These are phyloP conservation scores for Andrena minutula DNA, from an alignment of 2,888 invertebrate genomes.

Conservation along the genomic window DNA sequence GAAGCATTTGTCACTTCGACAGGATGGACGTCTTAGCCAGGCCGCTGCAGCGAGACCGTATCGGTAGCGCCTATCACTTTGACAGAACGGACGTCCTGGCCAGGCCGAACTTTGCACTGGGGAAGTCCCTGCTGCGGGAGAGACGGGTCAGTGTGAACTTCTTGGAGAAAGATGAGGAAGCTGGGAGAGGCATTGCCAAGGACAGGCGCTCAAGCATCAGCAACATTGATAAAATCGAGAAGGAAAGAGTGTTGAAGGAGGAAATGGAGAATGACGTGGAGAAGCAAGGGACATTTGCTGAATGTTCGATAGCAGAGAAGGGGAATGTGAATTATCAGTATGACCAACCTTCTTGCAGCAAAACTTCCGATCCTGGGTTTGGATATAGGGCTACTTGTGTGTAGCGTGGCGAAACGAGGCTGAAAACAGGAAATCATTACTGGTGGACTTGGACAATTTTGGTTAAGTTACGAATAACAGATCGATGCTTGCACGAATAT, in stretches of 20 bases:
- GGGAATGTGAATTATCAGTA: slow-evolving; percentile 56
- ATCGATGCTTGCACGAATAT: too few relatives aligned
- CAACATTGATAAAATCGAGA: slow-evolving; percentile 69
- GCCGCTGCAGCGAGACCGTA: slow-evolving; percentile 76
- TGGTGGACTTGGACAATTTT: neutral
- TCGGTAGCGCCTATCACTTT: slow-evolving; percentile 77
- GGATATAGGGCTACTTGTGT: slow-evolving; percentile 81
- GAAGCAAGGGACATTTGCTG: slow-evolving; percentile 19
- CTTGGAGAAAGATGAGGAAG: slow-evolving; percentile 68
- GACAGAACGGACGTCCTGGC: slow-evolving; percentile 76
- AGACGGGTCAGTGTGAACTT: slow-evolving; percentile 74
- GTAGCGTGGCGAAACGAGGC: slow-evolving; percentile 40
- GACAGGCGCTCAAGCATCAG: slow-evolving; percentile 63
- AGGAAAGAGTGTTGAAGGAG: slow-evolving; percentile 44
- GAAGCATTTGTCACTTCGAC: slow-evolving; percentile 78
- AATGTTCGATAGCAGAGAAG: slow-evolving; percentile 32
- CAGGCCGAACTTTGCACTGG: slow-evolving; percentile 42
- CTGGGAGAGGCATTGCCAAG: slow-evolving; percentile 51
- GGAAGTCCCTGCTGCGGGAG: slow-evolving; percentile 61
- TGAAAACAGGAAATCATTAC: neutral
- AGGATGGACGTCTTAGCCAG: slow-evolving; percentile 74
- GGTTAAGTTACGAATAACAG: neutral
- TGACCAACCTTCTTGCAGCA: slow-evolving; percentile 80
- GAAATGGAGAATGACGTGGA: neutral
- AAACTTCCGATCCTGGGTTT: slow-evolving; percentile 77